phyloP scores from a whole-genome alignment of 1,140 invertebrate species.

The Alviniconcha marisindica region DNA sequence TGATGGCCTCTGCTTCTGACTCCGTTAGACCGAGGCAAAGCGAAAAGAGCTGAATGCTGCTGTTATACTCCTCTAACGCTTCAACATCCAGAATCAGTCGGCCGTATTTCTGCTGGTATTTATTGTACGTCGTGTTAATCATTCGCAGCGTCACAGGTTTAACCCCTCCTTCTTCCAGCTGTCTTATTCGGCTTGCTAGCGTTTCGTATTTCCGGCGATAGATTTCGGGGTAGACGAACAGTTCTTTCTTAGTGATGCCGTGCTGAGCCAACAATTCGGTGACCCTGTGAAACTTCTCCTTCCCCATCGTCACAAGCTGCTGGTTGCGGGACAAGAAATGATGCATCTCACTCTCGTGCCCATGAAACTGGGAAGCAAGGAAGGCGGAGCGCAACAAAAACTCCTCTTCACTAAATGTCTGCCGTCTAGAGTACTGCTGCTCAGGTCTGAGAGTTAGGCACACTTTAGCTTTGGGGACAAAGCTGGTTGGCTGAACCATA shows the following conservation, averaged over 20 bases:
- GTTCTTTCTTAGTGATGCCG: conserved; percentile 23
- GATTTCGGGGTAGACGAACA: conserved; percentile 27
- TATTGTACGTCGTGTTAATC: conserved; percentile 32
- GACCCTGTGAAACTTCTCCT: conserved; percentile 8
- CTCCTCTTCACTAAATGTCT: not conserved
- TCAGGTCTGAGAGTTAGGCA: not conserved
- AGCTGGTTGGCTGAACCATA: not conserved
- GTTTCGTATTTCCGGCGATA: conserved; percentile 30
- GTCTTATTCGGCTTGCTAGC: conserved; percentile 4
- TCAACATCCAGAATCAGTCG: conserved; percentile 15
- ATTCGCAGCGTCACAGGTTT: not conserved
- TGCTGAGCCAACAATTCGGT: not conserved
- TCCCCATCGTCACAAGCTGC: conserved; percentile 16
- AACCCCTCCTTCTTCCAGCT: conserved; percentile 15
- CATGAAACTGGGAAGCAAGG: not conserved
- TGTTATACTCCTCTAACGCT: not conserved
- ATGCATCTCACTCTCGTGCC: conserved; percentile 13
- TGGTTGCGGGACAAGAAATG: not conserved
- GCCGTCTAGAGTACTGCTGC: not conserved
- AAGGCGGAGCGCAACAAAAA: not conserved
- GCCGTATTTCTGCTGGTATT: conserved; percentile 4
- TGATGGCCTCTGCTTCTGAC: not conserved
- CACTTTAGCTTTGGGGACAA: not conserved
- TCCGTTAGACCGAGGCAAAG: not conserved
- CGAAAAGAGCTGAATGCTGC: conserved; percentile 21